Percentiles rank a stretch among this genome's conserved stretches.
phyloP scores from a whole-genome alignment of 37 sponge, comb jelly and placozoan genomes.

The Halisarca cf. caerulea region DNA sequence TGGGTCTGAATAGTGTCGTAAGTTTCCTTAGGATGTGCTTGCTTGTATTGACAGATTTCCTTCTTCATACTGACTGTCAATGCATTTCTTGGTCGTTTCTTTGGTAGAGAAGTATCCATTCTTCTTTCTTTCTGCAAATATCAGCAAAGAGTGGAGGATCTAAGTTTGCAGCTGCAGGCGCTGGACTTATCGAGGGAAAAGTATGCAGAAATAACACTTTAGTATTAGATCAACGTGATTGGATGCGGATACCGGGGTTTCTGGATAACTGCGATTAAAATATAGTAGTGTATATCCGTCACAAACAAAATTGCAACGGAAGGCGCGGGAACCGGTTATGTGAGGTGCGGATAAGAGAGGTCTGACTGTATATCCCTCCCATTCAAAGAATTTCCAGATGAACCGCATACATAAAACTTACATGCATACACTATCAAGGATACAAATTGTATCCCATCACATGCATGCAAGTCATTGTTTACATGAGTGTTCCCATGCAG shows the following conservation, averaged over 20 bases:
- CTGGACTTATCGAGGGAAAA: neutral
- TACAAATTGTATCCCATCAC: too few species aligned
- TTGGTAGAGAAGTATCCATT: conserved; percentile 3
- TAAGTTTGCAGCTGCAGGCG: neutral
- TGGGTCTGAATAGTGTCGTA: conserved; percentile 13
- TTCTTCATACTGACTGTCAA: conserved; percentile 17
- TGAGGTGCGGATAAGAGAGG: conserved; percentile 20
- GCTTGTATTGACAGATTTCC: conserved; percentile 14
- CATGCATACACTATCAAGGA: too few species aligned
- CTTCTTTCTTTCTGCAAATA: neutral
- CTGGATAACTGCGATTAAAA: conserved; percentile 11
- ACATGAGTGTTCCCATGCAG: too few species aligned
- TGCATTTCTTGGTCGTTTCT: conserved; percentile 5
- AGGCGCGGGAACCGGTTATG: conserved; percentile 26
- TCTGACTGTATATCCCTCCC: conserved; percentile 8
- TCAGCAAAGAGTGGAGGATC: too few species aligned
- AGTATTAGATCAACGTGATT: conserved; percentile 3
- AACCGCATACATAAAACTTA: too few species aligned
- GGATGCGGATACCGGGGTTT: conserved; percentile 26
- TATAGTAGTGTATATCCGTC: neutral
- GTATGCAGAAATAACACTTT: too few species aligned
- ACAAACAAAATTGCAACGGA: neutral
- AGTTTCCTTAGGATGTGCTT: conserved; percentile 9
- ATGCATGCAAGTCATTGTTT: too few species aligned
- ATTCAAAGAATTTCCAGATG: too few species aligned